A percentile compares a stretch with the other conserved stretches of the same genome.
phyloP scores from a whole-genome alignment of 1,140 invertebrate genomes.

The Drosophila punjabiensis region DNA sequence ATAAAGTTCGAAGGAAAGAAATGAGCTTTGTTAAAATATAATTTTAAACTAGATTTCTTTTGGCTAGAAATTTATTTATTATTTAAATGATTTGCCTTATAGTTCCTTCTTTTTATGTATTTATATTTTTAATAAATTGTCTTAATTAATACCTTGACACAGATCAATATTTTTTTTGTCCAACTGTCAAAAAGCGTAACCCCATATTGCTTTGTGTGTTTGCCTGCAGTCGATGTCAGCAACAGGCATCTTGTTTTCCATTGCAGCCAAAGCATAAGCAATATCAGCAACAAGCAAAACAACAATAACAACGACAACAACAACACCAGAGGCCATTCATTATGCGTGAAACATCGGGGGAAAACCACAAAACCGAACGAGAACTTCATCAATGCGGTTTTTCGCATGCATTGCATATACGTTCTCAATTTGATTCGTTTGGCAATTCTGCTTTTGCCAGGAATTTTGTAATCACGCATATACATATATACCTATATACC shows the following conservation, averaged over 20 bases:
- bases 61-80: background rate
- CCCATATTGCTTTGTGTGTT: background rate
- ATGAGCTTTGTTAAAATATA: too few relatives aligned
- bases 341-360: constrained; percentile 45
- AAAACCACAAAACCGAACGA: constrained; percentile 46
- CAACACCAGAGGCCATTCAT: constrained; percentile 59
- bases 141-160: background rate
- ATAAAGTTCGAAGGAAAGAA: too few relatives aligned
- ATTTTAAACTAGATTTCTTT: background rate
- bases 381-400: constrained; percentile 58
- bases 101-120: background rate
- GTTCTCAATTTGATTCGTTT: constrained; percentile 47
- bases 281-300: constrained; percentile 2
- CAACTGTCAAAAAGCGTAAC: background rate
- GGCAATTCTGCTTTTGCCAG: constrained; percentile 28
- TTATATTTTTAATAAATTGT: too few relatives aligned
- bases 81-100: background rate
- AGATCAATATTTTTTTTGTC: background rate
- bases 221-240: constrained; percentile 47
- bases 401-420: constrained; percentile 29
- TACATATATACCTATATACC: background rate
- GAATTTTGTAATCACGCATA: constrained; percentile 41
- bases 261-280: constrained; percentile 12
- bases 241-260: constrained; percentile 59
- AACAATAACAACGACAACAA: constrained; percentile 4